Evolutionary conservation across 2,888 invertebrate genomes (phyloP), one percentile per base, ranked within the genome.

Genomic region (Ctena decussata): DNA sequence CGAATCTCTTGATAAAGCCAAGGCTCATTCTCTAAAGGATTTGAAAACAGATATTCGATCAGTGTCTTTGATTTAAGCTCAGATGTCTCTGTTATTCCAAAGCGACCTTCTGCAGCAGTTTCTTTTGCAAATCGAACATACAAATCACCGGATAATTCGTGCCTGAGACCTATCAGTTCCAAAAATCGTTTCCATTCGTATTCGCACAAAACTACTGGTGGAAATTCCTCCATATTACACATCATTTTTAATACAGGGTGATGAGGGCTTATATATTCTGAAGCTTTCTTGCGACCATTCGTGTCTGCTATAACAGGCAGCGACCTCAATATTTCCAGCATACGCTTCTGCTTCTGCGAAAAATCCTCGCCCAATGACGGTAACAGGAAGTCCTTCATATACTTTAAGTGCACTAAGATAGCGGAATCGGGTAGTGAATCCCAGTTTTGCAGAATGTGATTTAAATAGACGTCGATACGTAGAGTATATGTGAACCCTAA

Each of bases 111-210:
- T 27, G 8, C 0, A 41, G 78, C 82, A 30, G 81, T 65, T 37
- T 74, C 44, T 24, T 24, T 49, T 27, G 84, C 84, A 87, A 89
- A 87, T 1, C 35, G 8, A 11, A 89, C 12, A 18, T 84, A 60
- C 41, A 84, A 44, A 1, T 70, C 65, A 27, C 73, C 60, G 12
- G 83, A 74, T 1, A 85, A 49, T 3, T 77, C 44, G 2, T 27
- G 41, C 30, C 77, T 75, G 57, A 87, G 49, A 27, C 87, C 89
- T 3, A 80, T 44, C 8, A 73, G 8, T 6, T 35, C 32, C 53
- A 89, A 39, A 21, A 89, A 87, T 1, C 11, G 1, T 5, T 30
- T 32, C 89, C 89, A 89, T 57, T 44, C 30, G 0, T 30, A 0
- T 1, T 41, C 69, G 21, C n/a, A n/a, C 39, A 81, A 86, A 15